Percentiles rank a stretch among this genome's conserved stretches.
Conservation (phyloP, 2,113 vertebrate genomes). For the Clarias gariepinus region DNA sequence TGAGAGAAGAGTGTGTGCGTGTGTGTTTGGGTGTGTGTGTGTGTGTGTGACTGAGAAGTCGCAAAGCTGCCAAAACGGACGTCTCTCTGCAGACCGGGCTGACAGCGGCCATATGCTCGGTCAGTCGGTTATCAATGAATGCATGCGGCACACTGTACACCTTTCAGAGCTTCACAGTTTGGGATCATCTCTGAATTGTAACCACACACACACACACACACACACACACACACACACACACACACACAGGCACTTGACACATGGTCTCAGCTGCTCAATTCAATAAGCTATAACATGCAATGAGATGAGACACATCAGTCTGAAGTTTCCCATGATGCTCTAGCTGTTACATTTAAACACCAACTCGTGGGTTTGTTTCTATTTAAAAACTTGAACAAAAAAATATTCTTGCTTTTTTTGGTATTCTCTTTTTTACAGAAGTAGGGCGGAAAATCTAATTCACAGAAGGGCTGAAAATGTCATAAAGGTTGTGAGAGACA, state of each 20-base stretch:
- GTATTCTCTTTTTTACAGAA: background rate
- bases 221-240: background rate
- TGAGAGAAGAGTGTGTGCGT: background rate
- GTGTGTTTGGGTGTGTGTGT: conserved; percentile 4
- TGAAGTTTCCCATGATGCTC: background rate
- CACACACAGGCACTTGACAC: background rate
- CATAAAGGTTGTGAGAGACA: background rate
- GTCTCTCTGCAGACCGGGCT: conserved; percentile 13
- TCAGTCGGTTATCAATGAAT: conserved; percentile 23
- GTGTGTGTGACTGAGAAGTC: background rate
- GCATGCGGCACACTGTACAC: background rate
- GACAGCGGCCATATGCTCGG: conserved; percentile 38
- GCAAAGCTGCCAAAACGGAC: conserved; percentile 3
- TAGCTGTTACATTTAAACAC: background rate
- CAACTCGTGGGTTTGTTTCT: background rate
- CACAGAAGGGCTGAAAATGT: background rate
- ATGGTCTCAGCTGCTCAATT: background rate
- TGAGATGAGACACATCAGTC: background rate
- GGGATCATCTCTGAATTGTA: background rate
- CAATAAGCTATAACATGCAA: background rate
- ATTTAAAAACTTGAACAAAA: background rate
- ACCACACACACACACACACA: background rate
- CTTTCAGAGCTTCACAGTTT: background rate
- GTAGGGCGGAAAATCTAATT: background rate
- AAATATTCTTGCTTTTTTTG: background rate